phyloP scores from a whole-genome alignment of 2,113 vertebrate genomes.

The Anguilla rostrata region DNA sequence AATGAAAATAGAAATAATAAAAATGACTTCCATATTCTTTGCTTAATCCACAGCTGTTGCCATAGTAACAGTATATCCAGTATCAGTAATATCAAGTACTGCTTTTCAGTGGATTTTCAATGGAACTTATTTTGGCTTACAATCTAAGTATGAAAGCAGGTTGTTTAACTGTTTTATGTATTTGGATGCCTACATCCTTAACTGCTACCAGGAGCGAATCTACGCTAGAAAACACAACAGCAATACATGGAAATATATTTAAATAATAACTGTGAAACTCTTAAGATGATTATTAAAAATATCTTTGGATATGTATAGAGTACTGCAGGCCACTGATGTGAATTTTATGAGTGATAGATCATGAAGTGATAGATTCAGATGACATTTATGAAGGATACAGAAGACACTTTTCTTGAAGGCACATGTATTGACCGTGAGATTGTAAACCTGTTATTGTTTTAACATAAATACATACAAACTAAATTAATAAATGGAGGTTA shows the following conservation, averaged over 20 bases:
- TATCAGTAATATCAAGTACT: slow-evolving; percentile 69
- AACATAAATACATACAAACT: not conserved
- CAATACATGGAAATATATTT: not conserved
- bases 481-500: not conserved
- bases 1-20: slow-evolving; percentile 65
- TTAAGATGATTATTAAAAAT: not conserved
- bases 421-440: not conserved
- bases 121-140: not conserved
- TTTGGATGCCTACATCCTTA: slow-evolving; percentile 72
- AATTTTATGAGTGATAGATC: not conserved
- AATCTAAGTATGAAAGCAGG: slow-evolving; percentile 74
- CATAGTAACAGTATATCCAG: slow-evolving; percentile 79
- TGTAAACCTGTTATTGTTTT: not conserved
- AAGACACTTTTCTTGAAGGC: not conserved
- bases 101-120: slow-evolving; percentile 52
- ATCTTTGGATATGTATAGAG: not conserved
- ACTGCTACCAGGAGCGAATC: not conserved
- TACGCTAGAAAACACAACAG: not conserved
- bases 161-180: slow-evolving; percentile 68
- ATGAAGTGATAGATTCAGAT: not conserved
- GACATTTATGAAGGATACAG: not conserved
- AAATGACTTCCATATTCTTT: slow-evolving; percentile 74
- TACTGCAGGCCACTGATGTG: not conserved
- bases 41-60: slow-evolving; percentile 76
- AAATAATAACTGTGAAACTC: not conserved